phyloP scores from a whole-genome alignment of 1,140 invertebrate genomes.

The Helicoverpa armigera region DNA sequence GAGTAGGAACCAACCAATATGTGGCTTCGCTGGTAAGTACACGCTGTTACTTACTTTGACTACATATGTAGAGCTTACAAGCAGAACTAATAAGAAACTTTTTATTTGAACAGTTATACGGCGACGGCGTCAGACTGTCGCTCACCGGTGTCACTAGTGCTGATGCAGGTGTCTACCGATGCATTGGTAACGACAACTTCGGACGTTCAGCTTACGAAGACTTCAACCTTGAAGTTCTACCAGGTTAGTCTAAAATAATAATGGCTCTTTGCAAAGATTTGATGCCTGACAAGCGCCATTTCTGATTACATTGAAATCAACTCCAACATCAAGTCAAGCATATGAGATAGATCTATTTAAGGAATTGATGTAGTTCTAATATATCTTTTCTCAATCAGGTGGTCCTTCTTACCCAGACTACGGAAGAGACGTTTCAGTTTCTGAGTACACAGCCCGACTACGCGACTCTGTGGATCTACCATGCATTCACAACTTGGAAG shows the following conservation, averaged over 20 bases:
- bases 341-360: too few relatives aligned
- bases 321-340: too few relatives aligned
- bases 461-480: conserved; percentile 71
- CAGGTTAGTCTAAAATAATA: conserved; percentile 61
- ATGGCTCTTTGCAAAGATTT: not conserved
- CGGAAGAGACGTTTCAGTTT: conserved; percentile 44
- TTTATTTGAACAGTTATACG: conserved; percentile 60
- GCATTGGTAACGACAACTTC: conserved; percentile 81
- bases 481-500: conserved; percentile 73
- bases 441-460: conserved; percentile 65
- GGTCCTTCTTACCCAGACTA: conserved; percentile 63
- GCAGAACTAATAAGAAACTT: not conserved
- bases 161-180: conserved; percentile 88
- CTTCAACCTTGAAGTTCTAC: conserved; percentile 87
- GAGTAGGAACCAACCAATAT: conserved; percentile 85
- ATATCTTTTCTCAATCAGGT: conserved; percentile 51
- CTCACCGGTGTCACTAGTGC: conserved; percentile 80
- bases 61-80: not conserved
- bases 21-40: conserved; percentile 84
- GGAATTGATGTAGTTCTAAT: too few relatives aligned
- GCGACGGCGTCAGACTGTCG: conserved; percentile 84
- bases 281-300: not conserved
- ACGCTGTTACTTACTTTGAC: not conserved
- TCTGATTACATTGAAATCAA: not conserved
- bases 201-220: conserved; percentile 72